These are phyloP conservation scores for Ypsolopha sequella DNA, from an alignment of 2,888 invertebrate species.

Conservation along the genomic window DNA sequence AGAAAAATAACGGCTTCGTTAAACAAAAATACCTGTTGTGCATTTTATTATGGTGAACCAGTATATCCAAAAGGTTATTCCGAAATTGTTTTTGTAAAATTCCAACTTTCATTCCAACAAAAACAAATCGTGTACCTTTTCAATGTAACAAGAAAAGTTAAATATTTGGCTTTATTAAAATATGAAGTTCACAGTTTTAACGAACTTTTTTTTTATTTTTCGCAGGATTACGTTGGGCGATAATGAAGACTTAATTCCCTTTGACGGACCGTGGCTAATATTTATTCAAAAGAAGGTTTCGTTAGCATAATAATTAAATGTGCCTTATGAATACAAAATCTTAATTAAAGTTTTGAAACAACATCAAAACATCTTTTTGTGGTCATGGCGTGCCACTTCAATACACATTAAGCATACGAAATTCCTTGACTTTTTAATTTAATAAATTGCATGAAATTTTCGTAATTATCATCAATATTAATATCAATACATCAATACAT, in stretches of 20 bases:
- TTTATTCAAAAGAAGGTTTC: slow-evolving; percentile 66
- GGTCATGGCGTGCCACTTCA: slow-evolving; percentile 38
- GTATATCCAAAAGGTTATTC: no score
- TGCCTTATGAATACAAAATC: slow-evolving; percentile 66
- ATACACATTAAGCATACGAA: slow-evolving; percentile 63
- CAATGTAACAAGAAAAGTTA: slow-evolving; percentile 1
- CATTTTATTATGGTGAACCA: no score
- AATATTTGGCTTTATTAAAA: slow-evolving; percentile 5
- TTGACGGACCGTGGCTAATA: slow-evolving; percentile 58
- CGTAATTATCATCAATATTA: no score
- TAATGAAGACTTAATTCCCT: slow-evolving; percentile 52
- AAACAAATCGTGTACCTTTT: not conserved
- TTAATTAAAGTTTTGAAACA: slow-evolving; percentile 57
- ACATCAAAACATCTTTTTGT: slow-evolving; percentile 45
- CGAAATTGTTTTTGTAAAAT: no score
- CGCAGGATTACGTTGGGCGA: slow-evolving; percentile 14
- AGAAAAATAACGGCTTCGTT: no score
- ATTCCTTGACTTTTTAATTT: slow-evolving; percentile 7
- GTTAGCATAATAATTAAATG: slow-evolving; percentile 69
- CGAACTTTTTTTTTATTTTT: slow-evolving; percentile 7
- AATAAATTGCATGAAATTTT: no score
- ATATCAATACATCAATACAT: no score
- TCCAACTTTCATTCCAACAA: no score
- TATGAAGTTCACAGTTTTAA: not conserved
- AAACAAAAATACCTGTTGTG: no score